Evolutionary conservation across 2,113 vertebrate species (phyloP), one percentile per base, ranked within the genome.

Genomic region (Larimichthys crocea): DNA sequence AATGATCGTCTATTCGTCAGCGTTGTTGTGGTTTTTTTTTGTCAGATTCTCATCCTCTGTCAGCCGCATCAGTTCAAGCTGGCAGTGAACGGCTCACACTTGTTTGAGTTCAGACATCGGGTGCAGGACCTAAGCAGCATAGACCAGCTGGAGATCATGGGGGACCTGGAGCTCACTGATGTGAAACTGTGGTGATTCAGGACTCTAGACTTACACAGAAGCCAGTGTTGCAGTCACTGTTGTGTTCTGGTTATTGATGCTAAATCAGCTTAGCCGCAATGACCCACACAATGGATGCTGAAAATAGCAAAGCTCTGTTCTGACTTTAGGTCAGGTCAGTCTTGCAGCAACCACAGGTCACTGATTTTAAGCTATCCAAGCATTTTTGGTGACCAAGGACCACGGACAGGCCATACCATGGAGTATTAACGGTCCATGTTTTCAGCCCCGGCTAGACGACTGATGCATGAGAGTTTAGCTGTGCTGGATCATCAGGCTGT

Each of bases 1-100:
- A 15, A 20, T 46, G 26, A 22, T 11, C 35, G 19, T 17, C 19
- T 10, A 3, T 3, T 20, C n/a, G 4, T 29, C 12, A 15, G 15
- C 15, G n/a, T 6, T 44, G 9, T 42, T 55, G 19, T 17, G 0
- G 4, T 31, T 31, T 0, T 44, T 44, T 2, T 10, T n/a, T 52
- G 60, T 65, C 91, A 99, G 98, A 93, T 99, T 78, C 95, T 99
- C 57, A 92, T 99, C 89, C 96, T 96, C 56, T 99, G 97, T 85
- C 96, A 98, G 60, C 72, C 93, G 14, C 94, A 94, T 69, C 96
- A 97, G 84, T 99, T 97, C 93, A 98, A 97, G 85, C 92, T 99
- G 76, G 98, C 97, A 0, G 65, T 98, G 55, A 99, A 99, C 11
- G 98, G 98, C n/a, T 93, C 93, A 1, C 98, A 99, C 90, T 83